Evolutionary conservation across 2,797 vertebrate genomes (phyloP).

Genomic region (Macroramphosus scolopax): DNA sequence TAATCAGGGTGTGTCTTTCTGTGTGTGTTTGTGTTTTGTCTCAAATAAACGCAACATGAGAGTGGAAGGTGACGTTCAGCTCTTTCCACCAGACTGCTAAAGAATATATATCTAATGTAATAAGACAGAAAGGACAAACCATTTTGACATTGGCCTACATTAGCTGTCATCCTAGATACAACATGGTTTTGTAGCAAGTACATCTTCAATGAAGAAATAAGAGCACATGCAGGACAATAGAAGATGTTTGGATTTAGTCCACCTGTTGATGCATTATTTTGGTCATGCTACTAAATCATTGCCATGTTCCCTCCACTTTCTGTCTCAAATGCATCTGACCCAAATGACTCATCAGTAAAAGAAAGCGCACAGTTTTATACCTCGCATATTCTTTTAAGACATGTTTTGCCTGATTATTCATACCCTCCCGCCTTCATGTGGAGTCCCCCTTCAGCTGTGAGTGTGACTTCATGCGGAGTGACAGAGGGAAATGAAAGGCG

Average conservation of each 20-base stretch:
- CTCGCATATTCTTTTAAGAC: not conserved
- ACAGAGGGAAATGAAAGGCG: slow-evolving; percentile 36
- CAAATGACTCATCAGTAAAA: too few species aligned
- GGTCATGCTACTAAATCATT: too few species aligned
- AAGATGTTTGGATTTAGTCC: too few species aligned
- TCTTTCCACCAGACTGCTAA: not conserved
- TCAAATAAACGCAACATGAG: not conserved
- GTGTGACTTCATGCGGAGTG: slow-evolving; percentile 48
- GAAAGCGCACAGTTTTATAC: too few species aligned
- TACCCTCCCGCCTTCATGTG: slow-evolving; percentile 17
- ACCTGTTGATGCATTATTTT: too few species aligned
- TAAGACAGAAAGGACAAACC: not conserved
- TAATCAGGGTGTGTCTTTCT: not conserved
- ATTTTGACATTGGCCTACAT: not conserved
- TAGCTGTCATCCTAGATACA: too few species aligned
- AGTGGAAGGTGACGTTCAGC: slow-evolving; percentile 3
- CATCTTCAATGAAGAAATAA: too few species aligned
- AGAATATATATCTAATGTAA: not conserved
- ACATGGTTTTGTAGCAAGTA: too few species aligned
- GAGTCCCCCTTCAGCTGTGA: slow-evolving; percentile 27
- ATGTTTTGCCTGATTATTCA: slow-evolving; percentile 42
- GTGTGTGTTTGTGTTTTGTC: slow-evolving; percentile 5
- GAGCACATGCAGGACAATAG: too few species aligned
- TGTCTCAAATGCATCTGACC: too few species aligned
- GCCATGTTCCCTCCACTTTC: too few species aligned